These are phyloP conservation scores for Phasia obesa DNA, from an alignment of 2,888 invertebrate genomes.

Conservation along the genomic window DNA sequence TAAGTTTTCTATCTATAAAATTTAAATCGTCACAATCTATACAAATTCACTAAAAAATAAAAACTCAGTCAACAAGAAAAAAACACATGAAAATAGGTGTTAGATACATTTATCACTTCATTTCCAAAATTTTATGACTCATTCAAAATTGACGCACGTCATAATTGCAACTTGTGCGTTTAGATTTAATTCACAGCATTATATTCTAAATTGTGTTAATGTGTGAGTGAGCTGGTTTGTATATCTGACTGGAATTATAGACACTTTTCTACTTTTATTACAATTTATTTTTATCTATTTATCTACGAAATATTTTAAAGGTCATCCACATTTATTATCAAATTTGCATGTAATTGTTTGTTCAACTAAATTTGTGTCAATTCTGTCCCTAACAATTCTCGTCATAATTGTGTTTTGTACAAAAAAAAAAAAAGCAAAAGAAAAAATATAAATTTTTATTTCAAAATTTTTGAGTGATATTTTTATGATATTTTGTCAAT, in stretches of 20 bases:
- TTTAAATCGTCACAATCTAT: too few species aligned
- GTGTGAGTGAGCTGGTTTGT: not conserved
- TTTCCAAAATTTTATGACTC: slow-evolving; percentile 65
- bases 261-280: slow-evolving; percentile 1
- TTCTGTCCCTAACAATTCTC: slow-evolving; percentile 41
- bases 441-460: slow-evolving; percentile 48
- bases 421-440: not conserved
- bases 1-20: slow-evolving; percentile 7
- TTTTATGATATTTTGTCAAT: slow-evolving; percentile 42
- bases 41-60: not conserved
- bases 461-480: slow-evolving; percentile 47
- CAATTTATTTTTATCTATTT: slow-evolving; percentile 20
- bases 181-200: not conserved
- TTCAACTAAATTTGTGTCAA: slow-evolving; percentile 46
- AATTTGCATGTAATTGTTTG: slow-evolving; percentile 62
- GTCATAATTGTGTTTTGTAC: not conserved
- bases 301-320: slow-evolving; percentile 32
- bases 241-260: not conserved
- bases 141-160: slow-evolving; percentile 61
- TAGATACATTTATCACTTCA: slow-evolving; percentile 64
- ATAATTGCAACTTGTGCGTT: slow-evolving; percentile 30
- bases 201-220: slow-evolving; percentile 3
- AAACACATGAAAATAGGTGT: slow-evolving; percentile 23
- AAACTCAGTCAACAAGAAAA: slow-evolving; percentile 34
- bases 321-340: slow-evolving; percentile 61